Conservation (phyloP, 1,140 invertebrate genomes). For the Dendrolimus kikuchii region DNA sequence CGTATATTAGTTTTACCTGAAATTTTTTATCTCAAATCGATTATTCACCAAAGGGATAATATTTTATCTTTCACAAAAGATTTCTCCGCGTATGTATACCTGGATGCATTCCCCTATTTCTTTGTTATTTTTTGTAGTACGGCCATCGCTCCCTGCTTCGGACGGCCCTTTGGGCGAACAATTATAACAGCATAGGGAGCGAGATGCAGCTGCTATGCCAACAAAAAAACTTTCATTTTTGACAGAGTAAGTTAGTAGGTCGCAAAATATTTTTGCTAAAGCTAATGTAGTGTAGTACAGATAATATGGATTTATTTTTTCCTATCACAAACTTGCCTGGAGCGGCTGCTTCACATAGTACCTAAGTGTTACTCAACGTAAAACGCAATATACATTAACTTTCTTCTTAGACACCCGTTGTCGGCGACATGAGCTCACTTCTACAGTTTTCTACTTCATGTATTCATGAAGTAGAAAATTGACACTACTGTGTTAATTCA, state of each 20-base stretch:
- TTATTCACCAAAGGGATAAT: constrained; percentile 25
- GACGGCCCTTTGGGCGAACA: constrained; percentile 61
- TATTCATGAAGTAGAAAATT: constrained; percentile 16
- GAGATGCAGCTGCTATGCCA: constrained; percentile 64
- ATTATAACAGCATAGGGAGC: constrained; percentile 56
- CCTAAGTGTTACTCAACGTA: constrained; percentile 39
- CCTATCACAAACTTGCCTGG: too few relatives aligned
- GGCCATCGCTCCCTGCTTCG: constrained; percentile 53
- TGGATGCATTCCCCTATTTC: constrained; percentile 48
- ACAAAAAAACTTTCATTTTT: constrained; percentile 34
- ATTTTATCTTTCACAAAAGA: constrained; percentile 24
- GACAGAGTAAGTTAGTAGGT: constrained; percentile 30
- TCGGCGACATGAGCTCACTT: constrained; percentile 25
- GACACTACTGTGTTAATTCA: too few relatives aligned
- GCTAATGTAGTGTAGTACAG: not conserved
- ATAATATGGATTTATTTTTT: not conserved
- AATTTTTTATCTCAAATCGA: not conserved
- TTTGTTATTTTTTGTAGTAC: constrained; percentile 38
- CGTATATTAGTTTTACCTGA: too few relatives aligned
- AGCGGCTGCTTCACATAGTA: constrained; percentile 14
- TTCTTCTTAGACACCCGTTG: constrained; percentile 42
- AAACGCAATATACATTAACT: constrained; percentile 47
- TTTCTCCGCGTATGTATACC: constrained; percentile 41
- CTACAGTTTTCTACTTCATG: constrained; percentile 39
- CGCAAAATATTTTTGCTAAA: constrained; percentile 21